Conservation (phyloP, 2,797 vertebrate genomes). For the Hemitrygon akajei region DNA sequence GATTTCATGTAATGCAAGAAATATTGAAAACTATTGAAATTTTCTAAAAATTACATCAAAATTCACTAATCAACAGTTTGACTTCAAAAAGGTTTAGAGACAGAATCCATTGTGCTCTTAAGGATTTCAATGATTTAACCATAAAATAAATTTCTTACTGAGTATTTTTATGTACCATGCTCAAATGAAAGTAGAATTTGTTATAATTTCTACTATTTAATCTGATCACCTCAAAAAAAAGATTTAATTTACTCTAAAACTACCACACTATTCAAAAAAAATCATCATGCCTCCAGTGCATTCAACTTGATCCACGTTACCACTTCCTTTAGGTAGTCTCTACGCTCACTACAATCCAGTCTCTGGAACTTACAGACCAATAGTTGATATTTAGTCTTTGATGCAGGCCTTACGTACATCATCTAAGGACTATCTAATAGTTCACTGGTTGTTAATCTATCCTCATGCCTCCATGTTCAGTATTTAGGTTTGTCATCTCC, state of each 20-base stretch:
- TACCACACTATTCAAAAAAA: not conserved
- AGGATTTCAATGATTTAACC: no score
- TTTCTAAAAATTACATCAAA: not conserved
- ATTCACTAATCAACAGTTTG: not conserved
- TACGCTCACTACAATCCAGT: not conserved
- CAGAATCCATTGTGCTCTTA: not conserved
- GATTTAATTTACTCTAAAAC: no score
- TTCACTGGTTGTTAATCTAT: not conserved
- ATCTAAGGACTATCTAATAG: not conserved
- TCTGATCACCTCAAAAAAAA: not conserved
- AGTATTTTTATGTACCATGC: not conserved
- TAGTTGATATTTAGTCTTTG: constrained; percentile 25
- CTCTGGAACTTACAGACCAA: constrained; percentile 12
- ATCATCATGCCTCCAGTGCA: not conserved
- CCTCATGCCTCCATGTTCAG: constrained; percentile 37
- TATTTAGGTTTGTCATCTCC: constrained; percentile 48
- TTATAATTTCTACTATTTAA: not conserved
- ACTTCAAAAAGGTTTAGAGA: not conserved
- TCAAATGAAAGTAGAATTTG: not conserved
- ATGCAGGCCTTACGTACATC: not conserved
- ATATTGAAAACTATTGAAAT: not conserved
- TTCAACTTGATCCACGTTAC: not conserved
- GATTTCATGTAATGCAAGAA: not conserved
- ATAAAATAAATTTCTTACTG: not conserved
- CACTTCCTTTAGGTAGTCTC: not conserved